These are phyloP conservation scores for Hyaena hyaena DNA, from an alignment of 2,113 vertebrate genomes.

Conservation along the genomic window DNA sequence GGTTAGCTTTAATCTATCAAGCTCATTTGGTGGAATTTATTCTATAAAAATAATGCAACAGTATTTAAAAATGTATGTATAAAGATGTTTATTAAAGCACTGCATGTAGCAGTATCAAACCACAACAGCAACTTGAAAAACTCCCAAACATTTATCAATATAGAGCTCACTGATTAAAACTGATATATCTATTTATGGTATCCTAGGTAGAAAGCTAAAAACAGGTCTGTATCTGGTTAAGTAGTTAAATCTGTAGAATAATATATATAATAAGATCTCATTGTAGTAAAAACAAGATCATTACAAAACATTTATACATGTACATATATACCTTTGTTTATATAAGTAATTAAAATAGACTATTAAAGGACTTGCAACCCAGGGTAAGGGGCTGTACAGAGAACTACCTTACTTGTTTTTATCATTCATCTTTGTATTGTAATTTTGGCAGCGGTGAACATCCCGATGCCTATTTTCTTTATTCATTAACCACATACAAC, in stretches of 20 bases:
- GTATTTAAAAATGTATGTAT: not conserved
- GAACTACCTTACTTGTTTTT: not conserved
- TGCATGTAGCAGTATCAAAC: not conserved
- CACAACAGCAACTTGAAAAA: not conserved
- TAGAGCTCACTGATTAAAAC: not conserved
- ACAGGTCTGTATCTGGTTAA: not conserved
- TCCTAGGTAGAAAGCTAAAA: not conserved
- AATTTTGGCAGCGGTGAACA: not conserved
- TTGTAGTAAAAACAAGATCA: not conserved
- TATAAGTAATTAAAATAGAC: not conserved
- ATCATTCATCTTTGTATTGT: not conserved
- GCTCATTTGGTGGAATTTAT: not conserved
- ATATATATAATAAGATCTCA: not conserved
- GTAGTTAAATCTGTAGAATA: not conserved
- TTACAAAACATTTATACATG: not conserved
- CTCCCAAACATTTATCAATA: not conserved
- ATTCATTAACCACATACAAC: not conserved
- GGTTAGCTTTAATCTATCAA: not conserved
- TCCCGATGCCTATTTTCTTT: not conserved
- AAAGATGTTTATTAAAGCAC: not conserved
- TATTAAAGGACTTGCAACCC: not conserved
- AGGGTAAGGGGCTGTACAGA: not conserved
- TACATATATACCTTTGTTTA: not conserved
- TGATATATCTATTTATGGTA: not conserved
- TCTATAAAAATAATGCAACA: not conserved